Conservation (phyloP, 2,797 vertebrate genomes). For the Glossophaga mutica region DNA sequence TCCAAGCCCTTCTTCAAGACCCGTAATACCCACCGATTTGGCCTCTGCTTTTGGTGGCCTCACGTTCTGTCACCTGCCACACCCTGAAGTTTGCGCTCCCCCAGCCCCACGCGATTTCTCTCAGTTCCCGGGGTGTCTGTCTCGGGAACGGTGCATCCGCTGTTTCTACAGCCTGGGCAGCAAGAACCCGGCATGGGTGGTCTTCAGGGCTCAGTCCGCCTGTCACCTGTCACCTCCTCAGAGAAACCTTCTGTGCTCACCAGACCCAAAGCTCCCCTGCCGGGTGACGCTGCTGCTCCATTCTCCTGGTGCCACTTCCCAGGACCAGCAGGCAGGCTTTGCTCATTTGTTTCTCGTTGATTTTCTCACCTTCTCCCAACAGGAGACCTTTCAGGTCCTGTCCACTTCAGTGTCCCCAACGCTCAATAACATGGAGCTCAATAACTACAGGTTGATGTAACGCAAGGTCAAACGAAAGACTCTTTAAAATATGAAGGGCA, state of each 20-base stretch:
- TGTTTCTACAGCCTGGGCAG: background rate
- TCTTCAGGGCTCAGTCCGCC: background rate
- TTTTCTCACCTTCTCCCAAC: background rate
- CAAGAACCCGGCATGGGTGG: background rate
- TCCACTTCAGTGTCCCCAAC: background rate
- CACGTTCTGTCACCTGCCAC: background rate
- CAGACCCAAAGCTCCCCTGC: too few species aligned
- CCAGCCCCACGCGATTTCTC: background rate
- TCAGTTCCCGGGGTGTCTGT: background rate
- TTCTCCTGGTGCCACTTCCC: background rate
- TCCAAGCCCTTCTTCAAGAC: background rate
- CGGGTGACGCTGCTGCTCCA: background rate
- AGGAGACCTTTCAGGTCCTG: background rate
- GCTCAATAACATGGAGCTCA: background rate
- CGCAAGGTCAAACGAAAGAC: background rate
- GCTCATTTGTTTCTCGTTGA: background rate
- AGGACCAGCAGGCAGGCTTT: too few species aligned
- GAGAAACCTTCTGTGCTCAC: background rate
- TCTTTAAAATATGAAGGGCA: background rate
- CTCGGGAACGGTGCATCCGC: background rate
- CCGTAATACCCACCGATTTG: fast-evolving
- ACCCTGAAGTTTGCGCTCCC: fast-evolving
- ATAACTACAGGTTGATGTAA: background rate
- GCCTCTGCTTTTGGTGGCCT: background rate
- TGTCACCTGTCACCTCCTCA: background rate